These are phyloP conservation scores for Bucorvus abyssinicus DNA, from an alignment of 2,797 vertebrate species.

Conservation along the genomic window DNA sequence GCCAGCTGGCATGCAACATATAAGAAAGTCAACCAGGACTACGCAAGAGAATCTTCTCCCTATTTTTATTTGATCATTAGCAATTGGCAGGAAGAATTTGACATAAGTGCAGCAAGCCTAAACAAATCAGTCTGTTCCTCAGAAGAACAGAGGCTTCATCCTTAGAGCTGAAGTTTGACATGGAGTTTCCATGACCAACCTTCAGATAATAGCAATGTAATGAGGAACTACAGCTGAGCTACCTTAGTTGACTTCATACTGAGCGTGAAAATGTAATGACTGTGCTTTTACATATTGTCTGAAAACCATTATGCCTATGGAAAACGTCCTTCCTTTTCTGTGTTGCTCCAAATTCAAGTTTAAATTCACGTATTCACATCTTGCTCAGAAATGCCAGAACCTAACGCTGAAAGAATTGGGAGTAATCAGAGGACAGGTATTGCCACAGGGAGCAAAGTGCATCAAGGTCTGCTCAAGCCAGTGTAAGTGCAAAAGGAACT, in stretches of 20 bases:
- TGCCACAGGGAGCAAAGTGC: neutral
- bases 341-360: neutral
- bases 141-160: neutral
- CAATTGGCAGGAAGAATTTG: neutral
- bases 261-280: neutral
- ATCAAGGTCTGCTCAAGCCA: neutral
- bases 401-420: neutral
- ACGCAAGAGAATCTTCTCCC: neutral
- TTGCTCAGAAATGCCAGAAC: neutral
- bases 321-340: neutral
- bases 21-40: neutral
- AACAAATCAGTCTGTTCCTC: neutral
- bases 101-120: neutral
- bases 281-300: neutral
- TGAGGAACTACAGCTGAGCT: neutral
- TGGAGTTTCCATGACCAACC: conserved; percentile 35
- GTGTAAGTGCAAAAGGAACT: neutral
- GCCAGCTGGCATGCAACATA: neutral
- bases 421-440: neutral
- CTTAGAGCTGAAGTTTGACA: conserved; percentile 34
- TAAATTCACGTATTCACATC: neutral
- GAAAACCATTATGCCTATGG: neutral
- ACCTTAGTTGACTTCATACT: neutral
- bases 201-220: conserved; percentile 8
- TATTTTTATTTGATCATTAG: neutral